Evolutionary conservation across 2,888 invertebrate genomes (phyloP), one percentile per base, ranked within the genome.

Genomic region (Caenorhabditis sinica): DNA sequence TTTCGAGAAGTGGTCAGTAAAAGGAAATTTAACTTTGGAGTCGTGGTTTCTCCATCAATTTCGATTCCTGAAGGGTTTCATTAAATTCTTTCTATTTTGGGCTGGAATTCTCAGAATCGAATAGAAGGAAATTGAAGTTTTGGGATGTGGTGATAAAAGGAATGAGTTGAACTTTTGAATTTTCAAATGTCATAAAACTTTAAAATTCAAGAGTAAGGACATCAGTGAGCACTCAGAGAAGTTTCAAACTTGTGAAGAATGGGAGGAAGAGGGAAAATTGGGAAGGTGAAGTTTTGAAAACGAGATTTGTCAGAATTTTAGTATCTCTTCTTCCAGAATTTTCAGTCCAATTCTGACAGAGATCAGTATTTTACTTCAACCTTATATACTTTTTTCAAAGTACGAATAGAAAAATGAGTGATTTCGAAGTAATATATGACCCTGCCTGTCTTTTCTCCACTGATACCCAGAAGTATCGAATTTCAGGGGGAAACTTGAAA

Each of bases 11-110:
- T 33, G 66, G 49, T 25, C 51, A 51, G 40, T 51, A 23, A 17
- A 30, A 45, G 66, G 66, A 66, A 66, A 66, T 66, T 66, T 66
- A 66, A 51, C 30, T 65, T 65, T 43, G 23, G 5, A 15, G 3
- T 30, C 8, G 33, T 30, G 28, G 66, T 30, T 20, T 28, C 28
- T 20, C n/a, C n/a, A n/a, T 20, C 36, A 6, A 63, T 23, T 63
- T 63, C 63, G 15, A n/a, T 63, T 63, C 40, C 43, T 20, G 43
- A 4, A 25, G 28, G 28, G 25, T 63, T 63, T 63, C 40, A 40
- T 63, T 63, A 33, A 36, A 43, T 11, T 13, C 36, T 60, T 36
- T 60, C 33, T 60, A 36, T 60, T 60, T 60, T n/a, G 60, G 33
- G 36, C 8, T 33, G 33, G 33, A 8, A 11, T 43, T 43, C 20